Base-by-base conservation (phyloP, 2,113 vertebrate species). In the Rhinoderma darwinii region DNA sequence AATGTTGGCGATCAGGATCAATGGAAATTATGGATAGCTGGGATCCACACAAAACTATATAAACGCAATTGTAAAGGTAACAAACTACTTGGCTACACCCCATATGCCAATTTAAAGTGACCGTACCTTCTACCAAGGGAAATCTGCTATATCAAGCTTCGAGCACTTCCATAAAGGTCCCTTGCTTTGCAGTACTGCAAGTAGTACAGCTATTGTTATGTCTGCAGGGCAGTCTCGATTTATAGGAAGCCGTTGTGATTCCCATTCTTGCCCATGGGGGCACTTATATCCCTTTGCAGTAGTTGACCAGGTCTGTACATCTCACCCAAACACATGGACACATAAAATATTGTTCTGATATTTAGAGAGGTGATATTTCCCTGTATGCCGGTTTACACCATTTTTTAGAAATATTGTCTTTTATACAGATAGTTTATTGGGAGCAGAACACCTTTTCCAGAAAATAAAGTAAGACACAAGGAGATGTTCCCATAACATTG, bases 381-480 rank as follows among this genome's bases (percentile, higher is more conserved):
- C 56, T 32, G 37, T 43, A 39, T 22, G n/a, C n/a, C 70, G 20
- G 17, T 30, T 75, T 18, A 59, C 70, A 84, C 83, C 51, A 27
- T 72, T 84, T n/a, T 43, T 17, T 20, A 43, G 83, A 54, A 59
- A 83, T 51, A 35, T n/a, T 54, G 11, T 32, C 18, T 12, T 47
- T 37, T 84, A 14, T 43, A 59, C 51, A 74, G 51, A 9, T 56
- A 76, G n/a, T 78, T 51, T 35, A n/a, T 43, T 63, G 35, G 25
- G 39, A 81, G 25, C 35, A 81, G 0, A 81, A 20, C 30, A 30
- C 74, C 51, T 50, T 85, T 22, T n/a, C 8, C 75, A 54, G 11
- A 51, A 70, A 81, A 86, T 79, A 43, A 56, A 81, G 73, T 50
- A 81, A 82, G 68, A 82, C 39, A 77, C 32, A n/a, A 43, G 22